A percentile compares a stretch with the other conserved stretches of the same genome.
Evolutionary conservation across 1,140 invertebrate genomes (phyloP).

Genomic region (silkworm (Bombyx mori)): DNA sequence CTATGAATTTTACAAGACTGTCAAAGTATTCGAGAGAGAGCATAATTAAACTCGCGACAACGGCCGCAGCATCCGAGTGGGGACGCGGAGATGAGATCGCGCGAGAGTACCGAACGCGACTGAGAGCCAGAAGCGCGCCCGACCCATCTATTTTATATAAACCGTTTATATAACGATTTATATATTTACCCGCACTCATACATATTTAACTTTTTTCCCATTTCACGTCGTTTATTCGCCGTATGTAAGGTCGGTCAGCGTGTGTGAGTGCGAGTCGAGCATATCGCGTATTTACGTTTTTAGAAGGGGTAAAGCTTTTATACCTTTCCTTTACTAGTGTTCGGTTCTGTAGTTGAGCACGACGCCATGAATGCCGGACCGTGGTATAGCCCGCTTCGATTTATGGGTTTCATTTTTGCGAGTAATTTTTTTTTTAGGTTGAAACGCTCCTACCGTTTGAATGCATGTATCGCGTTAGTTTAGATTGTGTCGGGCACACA

Average conservation of each 20-base stretch:
- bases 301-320: slow-evolving; percentile 70
- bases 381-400: slow-evolving; percentile 64
- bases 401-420: slow-evolving; percentile 58
- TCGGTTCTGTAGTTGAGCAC: slow-evolving; percentile 55
- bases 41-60: slow-evolving; percentile 20
- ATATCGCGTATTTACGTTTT: slow-evolving; percentile 63
- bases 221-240: slow-evolving; percentile 66
- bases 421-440: slow-evolving; percentile 37
- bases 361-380: slow-evolving; percentile 49
- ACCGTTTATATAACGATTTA: slow-evolving; percentile 67
- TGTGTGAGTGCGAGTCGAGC: slow-evolving; percentile 38
- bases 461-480: too few species aligned
- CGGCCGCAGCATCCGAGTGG: slow-evolving; percentile 4
- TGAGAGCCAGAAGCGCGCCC: slow-evolving; percentile 44
- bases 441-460: slow-evolving; percentile 21
- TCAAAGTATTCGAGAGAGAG: slow-evolving; percentile 30
- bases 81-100: slow-evolving; percentile 9
- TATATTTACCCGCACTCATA: slow-evolving; percentile 71
- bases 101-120: slow-evolving; percentile 41
- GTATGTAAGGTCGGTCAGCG: slow-evolving; percentile 49
- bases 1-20: slow-evolving; percentile 21
- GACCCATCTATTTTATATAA: slow-evolving; percentile 62
- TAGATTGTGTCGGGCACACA: too few species aligned
- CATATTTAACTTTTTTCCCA: slow-evolving; percentile 71
- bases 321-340: slow-evolving; percentile 65